phyloP scores from a whole-genome alignment of 2,888 invertebrate species.

The Drosophila multiciliata region DNA sequence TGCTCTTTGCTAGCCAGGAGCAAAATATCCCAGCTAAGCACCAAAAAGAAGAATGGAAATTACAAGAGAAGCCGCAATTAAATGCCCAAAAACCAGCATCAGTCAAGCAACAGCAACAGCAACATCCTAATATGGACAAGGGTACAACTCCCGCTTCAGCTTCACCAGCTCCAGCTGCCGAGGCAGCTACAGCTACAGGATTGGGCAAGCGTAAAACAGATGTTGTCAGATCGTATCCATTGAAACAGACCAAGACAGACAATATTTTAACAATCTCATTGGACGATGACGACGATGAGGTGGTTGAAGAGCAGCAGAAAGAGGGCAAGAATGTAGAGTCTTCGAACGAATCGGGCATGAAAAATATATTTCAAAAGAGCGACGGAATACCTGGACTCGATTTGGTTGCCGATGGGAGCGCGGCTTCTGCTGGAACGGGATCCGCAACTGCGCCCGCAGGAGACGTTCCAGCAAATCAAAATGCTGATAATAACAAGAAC shows the following conservation, averaged over 20 bases:
- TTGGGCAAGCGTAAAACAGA: constrained; percentile 68
- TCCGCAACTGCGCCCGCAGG: not conserved
- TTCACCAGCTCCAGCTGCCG: constrained; percentile 1
- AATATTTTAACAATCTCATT: constrained; percentile 65
- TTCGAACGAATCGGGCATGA: constrained; percentile 47
- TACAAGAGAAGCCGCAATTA: not conserved
- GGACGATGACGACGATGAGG: constrained; percentile 70
- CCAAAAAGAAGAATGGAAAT: not conserved
- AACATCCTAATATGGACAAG: constrained; percentile 13
- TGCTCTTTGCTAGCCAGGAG: not conserved
- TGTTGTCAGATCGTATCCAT: constrained; percentile 9
- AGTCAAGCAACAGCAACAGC: constrained; percentile 4
- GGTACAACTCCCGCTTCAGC: not conserved
- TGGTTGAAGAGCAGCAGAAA: constrained; percentile 4
- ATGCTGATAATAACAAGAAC: constrained; percentile 50
- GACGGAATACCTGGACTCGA: constrained; percentile 90
- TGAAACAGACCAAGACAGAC: constrained; percentile 55
- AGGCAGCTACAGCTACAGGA: not conserved
- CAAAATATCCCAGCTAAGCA: not conserved
- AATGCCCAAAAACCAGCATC: not conserved
- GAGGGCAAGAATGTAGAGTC: not conserved
- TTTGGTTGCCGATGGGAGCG: constrained; percentile 86
- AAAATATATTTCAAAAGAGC: constrained; percentile 78
- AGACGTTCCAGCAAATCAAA: not conserved
- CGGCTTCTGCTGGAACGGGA: constrained; percentile 83